These are phyloP conservation scores for Zaprionus nigranus DNA, from an alignment of 1,140 invertebrate species.

Conservation along the genomic window DNA sequence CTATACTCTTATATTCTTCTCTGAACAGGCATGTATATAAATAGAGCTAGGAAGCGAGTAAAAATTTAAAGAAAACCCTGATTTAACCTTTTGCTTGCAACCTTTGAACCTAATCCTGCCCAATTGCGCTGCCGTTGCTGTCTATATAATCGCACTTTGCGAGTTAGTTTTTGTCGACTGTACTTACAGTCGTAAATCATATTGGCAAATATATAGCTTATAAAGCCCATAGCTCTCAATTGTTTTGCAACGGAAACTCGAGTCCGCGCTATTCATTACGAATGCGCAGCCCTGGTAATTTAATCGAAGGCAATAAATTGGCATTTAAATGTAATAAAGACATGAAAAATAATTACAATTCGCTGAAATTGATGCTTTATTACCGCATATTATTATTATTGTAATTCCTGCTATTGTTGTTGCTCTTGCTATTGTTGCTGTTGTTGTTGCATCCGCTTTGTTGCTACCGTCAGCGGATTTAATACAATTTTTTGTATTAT, in stretches of 20 bases:
- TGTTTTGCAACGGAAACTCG: slow-evolving; percentile 30
- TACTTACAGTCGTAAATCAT: slow-evolving; percentile 23
- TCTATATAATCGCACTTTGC: not conserved
- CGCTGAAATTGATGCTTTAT: slow-evolving; percentile 52
- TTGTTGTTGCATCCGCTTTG: slow-evolving; percentile 28
- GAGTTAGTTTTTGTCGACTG: slow-evolving; percentile 4
- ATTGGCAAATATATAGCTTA: slow-evolving; percentile 40
- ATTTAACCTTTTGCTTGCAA: too few relatives aligned
- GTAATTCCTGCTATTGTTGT: slow-evolving; percentile 48
- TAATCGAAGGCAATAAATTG: slow-evolving; percentile 82
- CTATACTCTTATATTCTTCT: too few relatives aligned
- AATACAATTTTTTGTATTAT: slow-evolving; percentile 72
- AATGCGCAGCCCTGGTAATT: slow-evolving; percentile 58
- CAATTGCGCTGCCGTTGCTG: too few relatives aligned
- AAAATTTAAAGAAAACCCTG: too few relatives aligned
- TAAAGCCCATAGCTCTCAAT: slow-evolving; percentile 41
- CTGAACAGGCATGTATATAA: too few relatives aligned
- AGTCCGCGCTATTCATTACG: slow-evolving; percentile 45
- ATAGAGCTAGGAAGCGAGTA: too few relatives aligned
- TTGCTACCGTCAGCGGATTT: slow-evolving; percentile 48
- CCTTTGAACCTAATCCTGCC: not conserved
- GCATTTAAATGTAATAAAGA: slow-evolving; percentile 83
- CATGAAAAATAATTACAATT: slow-evolving; percentile 76
- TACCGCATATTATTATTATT: slow-evolving; percentile 42
- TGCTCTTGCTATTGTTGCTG: slow-evolving; percentile 24